Base-by-base conservation (phyloP, 2,113 vertebrate species). In the Dipodomys stephensi region DNA sequence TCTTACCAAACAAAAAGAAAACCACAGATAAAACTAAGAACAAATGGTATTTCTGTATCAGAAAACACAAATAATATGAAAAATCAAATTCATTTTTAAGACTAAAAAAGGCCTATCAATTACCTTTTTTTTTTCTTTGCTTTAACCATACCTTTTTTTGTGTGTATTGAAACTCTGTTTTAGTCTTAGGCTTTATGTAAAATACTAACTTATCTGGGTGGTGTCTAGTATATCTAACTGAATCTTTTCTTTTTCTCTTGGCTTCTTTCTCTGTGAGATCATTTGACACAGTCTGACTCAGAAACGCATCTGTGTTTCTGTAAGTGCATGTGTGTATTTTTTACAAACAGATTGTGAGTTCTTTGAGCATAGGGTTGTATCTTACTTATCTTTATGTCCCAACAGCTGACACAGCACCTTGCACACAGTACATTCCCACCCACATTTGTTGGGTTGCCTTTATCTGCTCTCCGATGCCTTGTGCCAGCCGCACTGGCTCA, bases 21-120 rank as follows among this genome's bases (percentile, higher is more conserved):
- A 30, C 53, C 53, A 65, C 18, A 46, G 9, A 68, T 27, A 30
- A 65, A 7, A 83, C 67, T 11, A 1, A 64, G 67, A 82, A 65
- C 7, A 82, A 46, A 20, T 64, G 62, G 23, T 23, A 64, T 64
- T 71, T 13, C 53, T 57, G 30, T 27, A 85, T 30, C 46, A 53
- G 49, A 10, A 83, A 83, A 30, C 64, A 27, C 19, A 83, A n/a
- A 46, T 83, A 83, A n/a, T 68, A 25, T 46, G 25, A 86, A 84
- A 94, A 86, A 19, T 76, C 39, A 88, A 57, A 82, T 35, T 84
- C 35, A 72, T 46, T 82, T 92, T 83, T 49, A 4, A 73, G 57
- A 67, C n/a, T 46, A 27, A 94, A 90, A 78, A 23, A 79, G 32
- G 71, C 35, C 39, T 73, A 60, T 30, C 4, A 60, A 9, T 78